Evolutionary conservation across 2,888 invertebrate genomes (phyloP).

Genomic region (Philhelius pedissequus): DNA sequence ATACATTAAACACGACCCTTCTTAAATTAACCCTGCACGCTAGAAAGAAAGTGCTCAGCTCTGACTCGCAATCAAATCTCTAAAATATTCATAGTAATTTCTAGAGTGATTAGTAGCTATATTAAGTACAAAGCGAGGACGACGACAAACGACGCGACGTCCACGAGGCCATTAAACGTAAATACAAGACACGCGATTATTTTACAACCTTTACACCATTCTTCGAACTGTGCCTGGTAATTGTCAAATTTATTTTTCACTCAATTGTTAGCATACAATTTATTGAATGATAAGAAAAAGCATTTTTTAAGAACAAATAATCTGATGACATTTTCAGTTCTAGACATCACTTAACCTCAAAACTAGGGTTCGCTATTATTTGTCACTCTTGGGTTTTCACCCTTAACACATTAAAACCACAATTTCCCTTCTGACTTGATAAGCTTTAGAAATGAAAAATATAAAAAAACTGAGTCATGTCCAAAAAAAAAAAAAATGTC

Average conservation of each 20-base stretch:
- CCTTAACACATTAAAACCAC: too few species aligned
- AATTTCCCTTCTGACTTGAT: too few species aligned
- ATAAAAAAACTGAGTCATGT: too few species aligned
- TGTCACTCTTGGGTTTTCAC: too few species aligned
- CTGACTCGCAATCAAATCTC: constrained; percentile 13
- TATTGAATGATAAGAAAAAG: too few species aligned
- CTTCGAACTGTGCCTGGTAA: background rate
- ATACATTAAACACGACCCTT: background rate
- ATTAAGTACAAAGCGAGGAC: background rate
- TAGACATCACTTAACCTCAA: too few species aligned
- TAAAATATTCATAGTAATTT: constrained; percentile 37
- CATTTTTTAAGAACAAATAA: too few species aligned
- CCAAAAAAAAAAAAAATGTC: too few species aligned
- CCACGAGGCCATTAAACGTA: background rate
- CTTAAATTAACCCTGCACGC: background rate
- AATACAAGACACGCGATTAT: constrained; percentile 10
- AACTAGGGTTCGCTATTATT: too few species aligned
- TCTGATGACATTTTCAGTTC: background rate
- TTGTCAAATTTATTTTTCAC: background rate
- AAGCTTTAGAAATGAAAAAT: too few species aligned
- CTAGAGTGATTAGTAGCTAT: constrained; percentile 24
- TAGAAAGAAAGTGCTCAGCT: constrained; percentile 1
- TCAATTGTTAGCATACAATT: too few species aligned
- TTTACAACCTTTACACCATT: background rate
- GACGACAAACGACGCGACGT: too few species aligned